Evolutionary conservation across 2,797 vertebrate species (phyloP).

Genomic region (Microtus agrestis): DNA sequence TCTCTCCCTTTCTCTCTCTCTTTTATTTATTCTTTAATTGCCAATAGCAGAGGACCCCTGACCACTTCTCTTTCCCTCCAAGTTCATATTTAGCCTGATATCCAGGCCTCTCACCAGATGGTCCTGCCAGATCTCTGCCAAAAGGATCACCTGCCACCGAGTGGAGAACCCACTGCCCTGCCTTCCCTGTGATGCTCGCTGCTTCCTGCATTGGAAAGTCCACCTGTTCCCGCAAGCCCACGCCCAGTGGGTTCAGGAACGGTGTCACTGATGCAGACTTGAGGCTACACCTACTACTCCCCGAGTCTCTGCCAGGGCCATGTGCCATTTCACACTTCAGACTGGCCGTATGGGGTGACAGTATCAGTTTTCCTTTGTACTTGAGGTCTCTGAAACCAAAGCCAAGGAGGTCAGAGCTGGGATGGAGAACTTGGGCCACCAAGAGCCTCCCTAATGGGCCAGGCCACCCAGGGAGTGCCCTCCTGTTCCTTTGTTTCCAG

Average conservation of each 20-base stretch:
- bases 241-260: neutral
- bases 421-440: neutral
- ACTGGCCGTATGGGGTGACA: neutral
- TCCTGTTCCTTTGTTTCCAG: neutral
- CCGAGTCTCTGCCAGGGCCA: neutral
- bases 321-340: neutral
- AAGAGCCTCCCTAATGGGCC: neutral
- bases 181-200: accelerated
- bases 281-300: neutral
- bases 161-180: neutral
- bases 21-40: neutral
- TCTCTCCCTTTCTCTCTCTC: too few relatives aligned
- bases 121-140: neutral
- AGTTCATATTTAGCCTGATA: neutral
- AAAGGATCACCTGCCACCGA: neutral
- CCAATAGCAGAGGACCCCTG: neutral
- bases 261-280: neutral
- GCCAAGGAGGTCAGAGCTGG: neutral
- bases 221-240: neutral
- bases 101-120: neutral
- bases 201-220: neutral
- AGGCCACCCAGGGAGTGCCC: neutral
- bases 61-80: neutral
- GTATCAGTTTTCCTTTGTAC: neutral
- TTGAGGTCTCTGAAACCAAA: neutral